phyloP scores from a whole-genome alignment of 2,797 vertebrate genomes.

The Sebastes oblongus region DNA sequence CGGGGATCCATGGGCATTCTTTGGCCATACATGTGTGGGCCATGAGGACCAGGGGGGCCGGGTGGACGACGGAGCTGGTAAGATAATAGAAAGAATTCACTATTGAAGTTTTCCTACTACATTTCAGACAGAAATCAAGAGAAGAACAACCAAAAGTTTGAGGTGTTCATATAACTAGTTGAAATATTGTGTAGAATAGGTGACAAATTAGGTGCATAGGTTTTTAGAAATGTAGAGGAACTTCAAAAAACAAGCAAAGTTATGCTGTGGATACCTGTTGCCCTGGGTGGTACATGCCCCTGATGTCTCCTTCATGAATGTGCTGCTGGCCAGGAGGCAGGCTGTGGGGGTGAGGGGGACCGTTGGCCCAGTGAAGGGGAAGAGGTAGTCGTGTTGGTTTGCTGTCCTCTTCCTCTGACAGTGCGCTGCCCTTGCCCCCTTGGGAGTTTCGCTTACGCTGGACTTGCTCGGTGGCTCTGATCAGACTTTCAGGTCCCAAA shows the following conservation, averaged over 20 bases:
- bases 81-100: background rate
- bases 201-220: background rate
- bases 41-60: constrained; percentile 73
- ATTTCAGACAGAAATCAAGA: background rate
- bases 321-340: constrained; percentile 72
- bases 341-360: constrained; percentile 73
- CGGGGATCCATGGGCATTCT: constrained; percentile 84
- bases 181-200: background rate
- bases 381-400: constrained; percentile 47
- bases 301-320: constrained; percentile 72
- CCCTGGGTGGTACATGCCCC: constrained; percentile 75
- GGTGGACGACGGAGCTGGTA: constrained; percentile 75
- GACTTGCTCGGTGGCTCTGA: constrained; percentile 81
- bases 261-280: constrained; percentile 72
- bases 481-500: constrained; percentile 81
- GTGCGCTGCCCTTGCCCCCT: constrained; percentile 73
- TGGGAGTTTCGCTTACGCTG: constrained; percentile 80
- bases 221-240: background rate
- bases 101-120: background rate
- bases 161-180: background rate
- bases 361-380: constrained; percentile 73
- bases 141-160: background rate
- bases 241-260: background rate
- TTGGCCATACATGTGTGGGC: constrained; percentile 84
- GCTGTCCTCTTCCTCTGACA: constrained; percentile 65